Percentiles rank a stretch among this genome's conserved stretches.
phyloP scores from a whole-genome alignment of 2,113 vertebrate genomes.

The Crotalus horridus region DNA sequence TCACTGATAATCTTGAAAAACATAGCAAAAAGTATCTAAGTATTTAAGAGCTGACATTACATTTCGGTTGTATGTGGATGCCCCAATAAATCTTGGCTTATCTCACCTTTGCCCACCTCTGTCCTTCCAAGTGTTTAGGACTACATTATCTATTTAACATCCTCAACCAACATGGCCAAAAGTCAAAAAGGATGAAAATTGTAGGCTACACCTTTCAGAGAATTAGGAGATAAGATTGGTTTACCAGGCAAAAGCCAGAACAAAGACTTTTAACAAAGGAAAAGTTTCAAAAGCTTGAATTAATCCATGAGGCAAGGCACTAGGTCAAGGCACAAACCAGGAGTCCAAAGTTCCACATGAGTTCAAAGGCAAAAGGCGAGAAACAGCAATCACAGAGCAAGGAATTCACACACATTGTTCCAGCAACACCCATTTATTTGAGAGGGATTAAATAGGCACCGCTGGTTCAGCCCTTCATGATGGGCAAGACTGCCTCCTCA shows the following conservation, averaged over 20 bases:
- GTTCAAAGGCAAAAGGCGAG: neutral
- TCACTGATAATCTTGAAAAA: neutral
- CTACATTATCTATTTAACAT: neutral
- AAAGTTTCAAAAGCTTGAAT: neutral
- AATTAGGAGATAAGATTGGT: neutral
- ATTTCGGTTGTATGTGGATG: neutral
- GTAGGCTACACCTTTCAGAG: neutral
- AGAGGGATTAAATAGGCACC: neutral
- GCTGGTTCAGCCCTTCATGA: neutral
- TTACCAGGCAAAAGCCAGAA: neutral
- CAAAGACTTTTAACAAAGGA: neutral
- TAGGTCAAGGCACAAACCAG: no score
- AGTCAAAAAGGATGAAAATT: neutral
- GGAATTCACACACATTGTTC: neutral
- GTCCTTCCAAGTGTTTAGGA: neutral
- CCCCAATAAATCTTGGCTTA: neutral
- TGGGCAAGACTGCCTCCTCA: neutral
- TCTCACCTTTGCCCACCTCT: neutral
- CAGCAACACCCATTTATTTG: neutral
- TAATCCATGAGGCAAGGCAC: neutral
- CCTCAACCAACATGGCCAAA: neutral
- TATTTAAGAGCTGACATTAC: neutral
- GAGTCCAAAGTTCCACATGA: neutral
- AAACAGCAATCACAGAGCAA: neutral
- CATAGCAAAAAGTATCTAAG: neutral